A percentile compares a stretch with the other conserved stretches of the same genome.
These are phyloP conservation scores for Tachina grossa DNA, from an alignment of 2,888 invertebrate genomes.

Conservation along the genomic window DNA sequence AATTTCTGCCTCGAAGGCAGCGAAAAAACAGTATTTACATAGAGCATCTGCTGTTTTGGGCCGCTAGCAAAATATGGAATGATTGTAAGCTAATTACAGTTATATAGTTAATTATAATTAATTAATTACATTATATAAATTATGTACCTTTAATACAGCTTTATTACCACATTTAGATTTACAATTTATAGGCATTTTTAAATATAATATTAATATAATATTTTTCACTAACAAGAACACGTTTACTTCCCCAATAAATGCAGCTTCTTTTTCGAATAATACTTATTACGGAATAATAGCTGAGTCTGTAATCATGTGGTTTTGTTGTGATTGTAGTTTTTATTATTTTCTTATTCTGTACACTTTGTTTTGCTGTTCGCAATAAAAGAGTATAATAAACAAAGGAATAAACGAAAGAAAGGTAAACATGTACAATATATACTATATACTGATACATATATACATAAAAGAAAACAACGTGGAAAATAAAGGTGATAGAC, in stretches of 20 bases:
- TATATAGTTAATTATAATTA: no score
- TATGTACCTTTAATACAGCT: slow-evolving; percentile 88
- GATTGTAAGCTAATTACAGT: neutral
- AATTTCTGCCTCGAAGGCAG: slow-evolving; percentile 96
- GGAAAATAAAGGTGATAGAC: slow-evolving; percentile 54
- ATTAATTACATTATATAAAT: slow-evolving; percentile 26
- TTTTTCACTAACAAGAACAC: neutral
- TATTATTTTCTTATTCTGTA: slow-evolving; percentile 30
- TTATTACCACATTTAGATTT: slow-evolving; percentile 89
- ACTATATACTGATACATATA: neutral
- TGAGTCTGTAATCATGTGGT: neutral
- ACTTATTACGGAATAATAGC: neutral
- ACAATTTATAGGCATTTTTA: slow-evolving; percentile 87
- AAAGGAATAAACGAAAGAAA: slow-evolving; percentile 23
- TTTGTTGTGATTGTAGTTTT: neutral
- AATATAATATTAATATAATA: neutral
- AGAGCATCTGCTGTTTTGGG: slow-evolving; percentile 95
- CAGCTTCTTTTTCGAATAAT: slow-evolving; percentile 6
- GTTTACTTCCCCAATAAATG: neutral
- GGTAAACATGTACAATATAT: slow-evolving; percentile 24
- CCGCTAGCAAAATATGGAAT: slow-evolving; percentile 84
- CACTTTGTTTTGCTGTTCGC: slow-evolving; percentile 21
- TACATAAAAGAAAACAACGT: slow-evolving; percentile 39
- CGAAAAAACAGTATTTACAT: slow-evolving; percentile 97
- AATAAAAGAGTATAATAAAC: neutral